Evolutionary conservation across 2,797 vertebrate genomes (phyloP), one percentile per base, ranked within the genome.

Genomic region (Fistularia tabacaria): DNA sequence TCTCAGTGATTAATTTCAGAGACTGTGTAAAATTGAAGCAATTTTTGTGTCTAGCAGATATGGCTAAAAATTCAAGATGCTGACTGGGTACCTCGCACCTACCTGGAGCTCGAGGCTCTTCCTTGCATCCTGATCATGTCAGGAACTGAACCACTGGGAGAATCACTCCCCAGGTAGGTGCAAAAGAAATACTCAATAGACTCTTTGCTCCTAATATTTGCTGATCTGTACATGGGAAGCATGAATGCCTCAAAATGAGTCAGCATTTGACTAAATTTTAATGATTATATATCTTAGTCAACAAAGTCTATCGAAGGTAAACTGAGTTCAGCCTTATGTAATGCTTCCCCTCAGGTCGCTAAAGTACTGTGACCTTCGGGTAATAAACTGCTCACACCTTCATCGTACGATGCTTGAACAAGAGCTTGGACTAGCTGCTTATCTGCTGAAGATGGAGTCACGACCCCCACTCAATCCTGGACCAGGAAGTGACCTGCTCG

Each of bases 41-140:
- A 38, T 52, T 10, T 48, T 0, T 57, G 25, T 69, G 39, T 69
- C 13, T 6, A 46, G 14, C 59, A 98, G 96, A 76, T 74, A 25
- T 99, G 96, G 96, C 90, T 98, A 62, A 95, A 95, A 77, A 94
- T 95, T 39, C 91, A 95, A 43, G 95, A 98, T 50, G 89, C 89
- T 1, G 90, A 96, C 44, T 99, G 97, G 97, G 86, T 87, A 55
- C 96, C 96, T 57, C 92, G 79, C 51, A 98, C 95, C 0, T 99
- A 97, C 84, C 74, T 98, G 80, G 95, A 98, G 73, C 63, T 99
- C 71, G 96, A 99, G 79, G 95, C 94, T 25, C 90, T 99, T 65
- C 94, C 97, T 14, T 99, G 97, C 76, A 96, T 99, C 81, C 87
- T 99, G 40, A 97, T 99, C 76, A 90, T 95, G 61, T 94, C 95